Percentiles rank a stretch among this genome's conserved stretches.
phyloP scores from a whole-genome alignment of 2,113 vertebrate species.

The Reinhardtius hippoglossoides region DNA sequence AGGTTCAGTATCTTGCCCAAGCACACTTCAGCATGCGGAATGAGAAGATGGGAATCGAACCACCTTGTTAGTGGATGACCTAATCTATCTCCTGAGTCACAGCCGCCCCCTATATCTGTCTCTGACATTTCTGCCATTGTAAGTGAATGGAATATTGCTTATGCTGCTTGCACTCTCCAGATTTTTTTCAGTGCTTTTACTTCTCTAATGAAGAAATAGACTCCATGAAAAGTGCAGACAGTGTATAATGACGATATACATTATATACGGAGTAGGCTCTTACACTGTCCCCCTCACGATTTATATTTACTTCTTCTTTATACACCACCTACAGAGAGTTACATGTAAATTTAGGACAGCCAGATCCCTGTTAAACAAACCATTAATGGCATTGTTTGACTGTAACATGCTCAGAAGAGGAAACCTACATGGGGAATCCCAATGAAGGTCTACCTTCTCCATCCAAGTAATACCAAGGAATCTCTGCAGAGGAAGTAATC shows the following conservation, averaged over 20 bases:
- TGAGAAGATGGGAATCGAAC: too few species aligned
- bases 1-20: too few species aligned
- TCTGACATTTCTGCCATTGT: background rate
- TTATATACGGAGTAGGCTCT: too few species aligned
- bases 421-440: constrained; percentile 52
- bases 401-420: constrained; percentile 9
- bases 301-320: background rate
- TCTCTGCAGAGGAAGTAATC: constrained; percentile 62
- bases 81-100: too few species aligned
- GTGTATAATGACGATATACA: too few species aligned
- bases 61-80: too few species aligned
- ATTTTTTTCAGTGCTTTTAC: too few species aligned
- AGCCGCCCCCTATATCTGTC: background rate
- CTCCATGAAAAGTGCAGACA: background rate
- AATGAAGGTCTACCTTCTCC: constrained; percentile 20
- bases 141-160: background rate
- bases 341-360: background rate
- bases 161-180: background rate
- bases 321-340: background rate
- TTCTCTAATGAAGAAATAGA: background rate
- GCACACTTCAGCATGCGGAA: too few species aligned
- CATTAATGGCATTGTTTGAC: constrained; percentile 6
- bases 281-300: too few species aligned
- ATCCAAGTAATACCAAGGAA: constrained; percentile 38
- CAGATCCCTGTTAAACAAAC: constrained; percentile 4